Conservation (phyloP, 1,140 invertebrate species). For the Eueides isabella region DNA sequence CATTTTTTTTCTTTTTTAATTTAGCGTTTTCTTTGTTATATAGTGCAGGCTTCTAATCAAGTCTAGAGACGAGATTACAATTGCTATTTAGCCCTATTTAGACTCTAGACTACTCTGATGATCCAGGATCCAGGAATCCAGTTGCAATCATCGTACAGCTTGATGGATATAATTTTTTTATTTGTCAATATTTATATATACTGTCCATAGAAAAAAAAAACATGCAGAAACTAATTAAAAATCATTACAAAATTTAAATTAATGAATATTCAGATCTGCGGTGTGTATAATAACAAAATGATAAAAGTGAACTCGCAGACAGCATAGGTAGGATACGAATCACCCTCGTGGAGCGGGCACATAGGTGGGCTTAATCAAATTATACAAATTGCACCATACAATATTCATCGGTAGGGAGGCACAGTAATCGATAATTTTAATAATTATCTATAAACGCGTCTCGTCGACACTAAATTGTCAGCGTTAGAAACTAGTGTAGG, state of each 20-base stretch:
- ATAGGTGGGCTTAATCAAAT: constrained; percentile 77
- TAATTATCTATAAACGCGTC: constrained; percentile 41
- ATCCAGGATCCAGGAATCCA: too few species aligned
- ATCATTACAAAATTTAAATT: constrained; percentile 9
- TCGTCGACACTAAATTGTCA: constrained; percentile 8
- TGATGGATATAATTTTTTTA: too few species aligned
- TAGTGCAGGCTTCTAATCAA: too few species aligned
- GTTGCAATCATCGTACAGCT: too few species aligned
- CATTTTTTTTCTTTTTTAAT: neutral
- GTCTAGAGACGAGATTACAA: too few species aligned
- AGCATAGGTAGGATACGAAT: constrained; percentile 9
- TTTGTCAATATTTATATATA: too few species aligned
- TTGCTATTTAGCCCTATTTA: too few species aligned
- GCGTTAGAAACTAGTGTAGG: neutral
- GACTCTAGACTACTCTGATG: too few species aligned
- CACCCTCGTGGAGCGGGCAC: constrained; percentile 37
- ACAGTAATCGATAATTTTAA: constrained; percentile 25
- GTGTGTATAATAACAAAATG: constrained; percentile 25
- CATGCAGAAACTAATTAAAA: neutral
- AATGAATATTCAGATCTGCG: constrained; percentile 6
- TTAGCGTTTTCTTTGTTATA: neutral
- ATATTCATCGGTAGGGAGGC: constrained; percentile 73
- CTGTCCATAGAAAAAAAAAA: neutral
- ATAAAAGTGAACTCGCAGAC: constrained; percentile 30
- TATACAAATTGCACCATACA: constrained; percentile 81